These are phyloP conservation scores for Maccullochella peelii DNA, from an alignment of 2,113 vertebrate genomes.

Conservation along the genomic window DNA sequence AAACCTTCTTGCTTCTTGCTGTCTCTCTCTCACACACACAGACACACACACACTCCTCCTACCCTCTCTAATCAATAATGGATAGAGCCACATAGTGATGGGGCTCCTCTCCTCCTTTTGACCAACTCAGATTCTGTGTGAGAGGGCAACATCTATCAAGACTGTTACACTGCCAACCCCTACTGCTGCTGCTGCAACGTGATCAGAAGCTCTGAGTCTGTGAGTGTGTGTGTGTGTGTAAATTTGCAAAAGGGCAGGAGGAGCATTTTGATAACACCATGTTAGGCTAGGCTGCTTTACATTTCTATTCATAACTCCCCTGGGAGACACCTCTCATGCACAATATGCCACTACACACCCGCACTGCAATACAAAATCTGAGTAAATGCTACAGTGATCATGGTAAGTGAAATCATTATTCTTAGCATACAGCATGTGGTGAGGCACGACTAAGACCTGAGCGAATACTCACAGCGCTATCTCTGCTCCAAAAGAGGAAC, in stretches of 20 bases:
- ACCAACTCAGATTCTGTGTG: slow-evolving; percentile 60
- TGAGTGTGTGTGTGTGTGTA: slow-evolving; percentile 8
- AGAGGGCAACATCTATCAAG: slow-evolving; percentile 67
- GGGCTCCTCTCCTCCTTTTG: slow-evolving; percentile 48
- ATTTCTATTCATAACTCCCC: slow-evolving; percentile 55
- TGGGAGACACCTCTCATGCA: slow-evolving; percentile 43
- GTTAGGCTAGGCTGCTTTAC: slow-evolving; percentile 28
- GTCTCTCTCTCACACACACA: background rate
- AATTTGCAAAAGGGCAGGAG: slow-evolving; percentile 48
- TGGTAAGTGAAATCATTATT: slow-evolving; percentile 51
- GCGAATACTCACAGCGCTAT: slow-evolving; percentile 56
- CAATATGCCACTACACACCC: slow-evolving; percentile 24
- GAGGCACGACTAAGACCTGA: slow-evolving; percentile 61
- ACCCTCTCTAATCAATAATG: slow-evolving; percentile 64
- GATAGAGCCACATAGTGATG: slow-evolving; percentile 56
- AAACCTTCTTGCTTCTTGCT: slow-evolving; percentile 18
- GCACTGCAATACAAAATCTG: slow-evolving; percentile 40
- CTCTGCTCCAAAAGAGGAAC: slow-evolving; percentile 31
- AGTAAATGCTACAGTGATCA: slow-evolving; percentile 59
- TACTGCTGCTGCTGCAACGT: slow-evolving; percentile 40
- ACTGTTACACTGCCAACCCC: slow-evolving; percentile 43
- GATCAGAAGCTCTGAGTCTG: slow-evolving; percentile 30
- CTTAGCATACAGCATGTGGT: slow-evolving; percentile 58
- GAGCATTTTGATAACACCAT: slow-evolving; percentile 53
- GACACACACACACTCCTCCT: background rate